Evolutionary conservation across 2,797 vertebrate species (phyloP).

Genomic region (Rhodeus uyekii): DNA sequence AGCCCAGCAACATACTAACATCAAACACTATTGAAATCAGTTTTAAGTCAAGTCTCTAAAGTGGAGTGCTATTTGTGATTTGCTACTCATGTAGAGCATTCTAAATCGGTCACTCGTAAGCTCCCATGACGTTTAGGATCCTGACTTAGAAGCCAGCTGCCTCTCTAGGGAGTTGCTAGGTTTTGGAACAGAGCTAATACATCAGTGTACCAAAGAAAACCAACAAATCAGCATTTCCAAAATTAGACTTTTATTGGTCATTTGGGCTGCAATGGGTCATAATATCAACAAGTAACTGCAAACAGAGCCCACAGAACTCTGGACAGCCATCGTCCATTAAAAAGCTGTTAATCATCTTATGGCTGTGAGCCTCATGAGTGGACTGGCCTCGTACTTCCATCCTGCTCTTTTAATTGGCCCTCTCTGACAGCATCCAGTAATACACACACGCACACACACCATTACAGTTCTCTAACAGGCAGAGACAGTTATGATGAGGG

Average conservation of each 20-base stretch:
- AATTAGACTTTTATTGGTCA: conserved; percentile 64
- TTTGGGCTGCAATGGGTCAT: conserved; percentile 55
- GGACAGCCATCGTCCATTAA: conserved; percentile 39
- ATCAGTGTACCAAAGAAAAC: conserved; percentile 26
- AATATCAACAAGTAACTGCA: conserved; percentile 58
- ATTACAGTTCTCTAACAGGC: conserved; percentile 19
- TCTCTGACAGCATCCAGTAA: conserved; percentile 49
- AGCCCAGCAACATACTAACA: not conserved
- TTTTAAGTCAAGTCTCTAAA: not conserved
- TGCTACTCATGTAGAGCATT: not conserved
- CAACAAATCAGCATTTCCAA: conserved; percentile 54
- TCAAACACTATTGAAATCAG: not conserved
- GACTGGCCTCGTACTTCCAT: conserved; percentile 23
- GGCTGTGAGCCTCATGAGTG: conserved; percentile 49
- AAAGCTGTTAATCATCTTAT: conserved; percentile 47
- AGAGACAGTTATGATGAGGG: conserved; percentile 20
- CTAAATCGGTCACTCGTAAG: not conserved
- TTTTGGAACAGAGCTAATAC: not conserved
- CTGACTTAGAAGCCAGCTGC: conserved; percentile 1
- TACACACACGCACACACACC: conserved; percentile 32
- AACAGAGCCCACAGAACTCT: conserved; percentile 54
- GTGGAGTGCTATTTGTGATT: not conserved
- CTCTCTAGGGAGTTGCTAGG: conserved; percentile 6
- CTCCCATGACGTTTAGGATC: conserved; percentile 12
- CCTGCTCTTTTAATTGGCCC: conserved; percentile 41